Base-by-base conservation (phyloP, 1,140 invertebrate genomes). In the Globodera ellingtonae region DNA sequence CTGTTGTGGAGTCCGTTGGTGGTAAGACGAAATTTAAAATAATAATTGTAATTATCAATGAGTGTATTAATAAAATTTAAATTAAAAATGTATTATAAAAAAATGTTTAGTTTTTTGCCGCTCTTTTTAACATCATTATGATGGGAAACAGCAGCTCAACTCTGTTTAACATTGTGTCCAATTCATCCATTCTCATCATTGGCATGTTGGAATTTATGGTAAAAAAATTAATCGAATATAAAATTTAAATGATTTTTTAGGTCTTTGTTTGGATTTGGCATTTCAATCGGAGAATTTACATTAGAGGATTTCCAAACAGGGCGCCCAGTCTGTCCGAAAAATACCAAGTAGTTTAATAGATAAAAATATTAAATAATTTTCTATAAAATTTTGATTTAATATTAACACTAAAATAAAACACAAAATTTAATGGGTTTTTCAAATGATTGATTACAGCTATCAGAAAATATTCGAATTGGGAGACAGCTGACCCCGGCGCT, bases 121-220 rank as follows among this genome's bases (percentile, higher is more conserved):
- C 67, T 47, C 67, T 70, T 35, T 70, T 44, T 21, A 70, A 70
- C n/a, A 21, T 70, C 0, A 47, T 70, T 5, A 47, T 35, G 24
- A 15, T 70, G 67, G 67, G 67, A n/a, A 9, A 70, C 21, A 44
- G 46, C n/a, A 44, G 35, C n/a, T 70, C 67, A 8, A 70, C 67
- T 47, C 21, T 44, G n/a, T 10, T 47, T 18, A 70, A 7, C 67
- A 70, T 70, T 35, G 24, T 18, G 67, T 3, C 46, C 35, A 70
- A 70, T 47, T 70, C 67, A 10, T 70, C 67, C 9, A n/a, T 70
- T 35, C 13, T 70, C 4, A 10, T 70, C 35, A 35, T 70, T 18
- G 67, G 67, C 18, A n/a, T 70, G 67, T 15, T 70, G 3, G 67
- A 70, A 70, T 47, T 70, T 47, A 44, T 47, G 67, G 67, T 70